phyloP scores from a whole-genome alignment of 2,888 invertebrate genomes.

The Merodon equestris region DNA sequence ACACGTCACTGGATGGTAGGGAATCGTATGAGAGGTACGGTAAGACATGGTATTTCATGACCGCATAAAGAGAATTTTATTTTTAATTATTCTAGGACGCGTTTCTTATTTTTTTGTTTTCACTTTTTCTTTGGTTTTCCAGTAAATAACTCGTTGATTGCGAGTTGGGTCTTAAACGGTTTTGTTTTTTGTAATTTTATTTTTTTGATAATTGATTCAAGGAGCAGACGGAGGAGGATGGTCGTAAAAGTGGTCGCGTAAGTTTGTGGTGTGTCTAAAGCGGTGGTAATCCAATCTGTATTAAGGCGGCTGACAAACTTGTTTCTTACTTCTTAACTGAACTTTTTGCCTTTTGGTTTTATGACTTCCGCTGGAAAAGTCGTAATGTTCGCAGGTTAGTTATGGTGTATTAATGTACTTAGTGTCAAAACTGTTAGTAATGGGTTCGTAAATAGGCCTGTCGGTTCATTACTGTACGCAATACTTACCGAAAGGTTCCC shows the following conservation, averaged over 20 bases:
- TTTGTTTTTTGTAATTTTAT: neutral
- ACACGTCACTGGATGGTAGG: no score
- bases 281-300: slow-evolving; percentile 7
- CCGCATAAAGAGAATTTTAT: neutral
- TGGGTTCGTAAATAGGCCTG: neutral
- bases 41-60: no score
- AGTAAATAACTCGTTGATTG: slow-evolving; percentile 18
- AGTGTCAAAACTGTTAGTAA: neutral
- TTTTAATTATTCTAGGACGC: slow-evolving; percentile 19
- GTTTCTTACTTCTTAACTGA: no score
- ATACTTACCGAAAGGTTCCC: no score
- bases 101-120: neutral
- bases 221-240: slow-evolving; percentile 8
- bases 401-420: slow-evolving; percentile 5
- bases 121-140: neutral
- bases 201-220: slow-evolving; percentile 25
- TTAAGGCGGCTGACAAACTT: neutral
- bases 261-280: neutral
- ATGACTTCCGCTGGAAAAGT: slow-evolving; percentile 19
- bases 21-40: no score
- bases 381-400: neutral
- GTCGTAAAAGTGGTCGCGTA: slow-evolving; percentile 3
- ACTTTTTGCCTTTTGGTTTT: slow-evolving; percentile 5
- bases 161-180: neutral
- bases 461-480: no score